These are phyloP conservation scores for Andrena bicolor DNA, from an alignment of 2,888 invertebrate species.

Conservation along the genomic window DNA sequence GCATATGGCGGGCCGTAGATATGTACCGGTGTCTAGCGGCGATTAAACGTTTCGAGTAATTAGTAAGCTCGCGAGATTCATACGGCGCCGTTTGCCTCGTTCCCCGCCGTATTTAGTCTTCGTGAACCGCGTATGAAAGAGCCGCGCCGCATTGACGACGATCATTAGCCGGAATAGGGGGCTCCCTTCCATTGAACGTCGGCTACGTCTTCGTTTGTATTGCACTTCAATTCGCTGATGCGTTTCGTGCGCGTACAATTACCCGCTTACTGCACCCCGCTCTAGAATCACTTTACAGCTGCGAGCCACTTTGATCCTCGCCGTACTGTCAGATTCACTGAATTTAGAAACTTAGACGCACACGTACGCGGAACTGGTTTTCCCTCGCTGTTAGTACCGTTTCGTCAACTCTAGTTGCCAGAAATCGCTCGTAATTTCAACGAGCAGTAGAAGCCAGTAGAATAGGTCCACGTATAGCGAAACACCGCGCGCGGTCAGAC, in stretches of 20 bases:
- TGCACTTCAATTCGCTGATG: neutral
- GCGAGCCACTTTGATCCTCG: no score
- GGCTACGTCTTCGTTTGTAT: neutral
- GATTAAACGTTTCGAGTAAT: constrained; percentile 69
- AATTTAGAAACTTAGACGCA: no score
- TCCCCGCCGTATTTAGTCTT: neutral
- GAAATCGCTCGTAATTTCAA: neutral
- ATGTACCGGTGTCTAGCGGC: constrained; percentile 41
- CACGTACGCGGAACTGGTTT: no score
- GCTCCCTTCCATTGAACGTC: neutral
- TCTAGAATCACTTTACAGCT: no score
- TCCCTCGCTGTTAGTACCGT: no score
- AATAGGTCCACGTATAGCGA: neutral
- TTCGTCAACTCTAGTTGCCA: neutral
- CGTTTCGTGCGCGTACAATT: neutral
- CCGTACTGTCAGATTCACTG: no score
- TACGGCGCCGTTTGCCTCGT: neutral
- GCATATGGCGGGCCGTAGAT: constrained; percentile 57
- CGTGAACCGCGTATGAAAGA: no score
- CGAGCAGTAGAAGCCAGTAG: neutral
- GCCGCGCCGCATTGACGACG: neutral
- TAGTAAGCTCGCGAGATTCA: constrained; percentile 24
- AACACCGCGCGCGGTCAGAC: neutral
- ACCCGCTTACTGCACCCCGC: no score
- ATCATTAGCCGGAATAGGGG: neutral